Base-by-base conservation (phyloP, 2,888 invertebrate genomes). In the Biston stratarius region DNA sequence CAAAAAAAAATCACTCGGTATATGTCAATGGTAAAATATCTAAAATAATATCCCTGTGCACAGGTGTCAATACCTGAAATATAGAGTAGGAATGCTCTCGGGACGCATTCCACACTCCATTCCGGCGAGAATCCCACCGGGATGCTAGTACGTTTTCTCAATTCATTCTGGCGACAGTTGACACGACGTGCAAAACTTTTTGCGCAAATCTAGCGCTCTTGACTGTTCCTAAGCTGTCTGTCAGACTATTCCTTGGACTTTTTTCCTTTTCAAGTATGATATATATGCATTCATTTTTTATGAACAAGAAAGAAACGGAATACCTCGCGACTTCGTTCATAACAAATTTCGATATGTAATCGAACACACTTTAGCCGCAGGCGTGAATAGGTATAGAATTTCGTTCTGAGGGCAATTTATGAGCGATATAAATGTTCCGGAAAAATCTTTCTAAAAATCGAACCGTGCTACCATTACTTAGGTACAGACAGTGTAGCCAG, bases 141-240 rank as follows among this genome's bases (percentile, higher is more conserved):
- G 33, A 59, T 53, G 14, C 7, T 40, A 40, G 45, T 14, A 52
- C 38, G 47, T 47, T 59, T 53, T 10, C 36, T 33, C 52, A 53
- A 52, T 64, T 53, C 47, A 59, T 53, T 45, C 14, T 34, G n/a
- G 40, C 1, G 63, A 44, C 56, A 56, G 9, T 49, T 64, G 36
- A 51, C 47, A 44, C 42, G 33, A 44, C 51, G n/a, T 51, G 34
- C n/a, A n/a, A 34, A 9, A 51, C 51, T 34, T 51, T 34, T 34
- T 34, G 34, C n/a, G 34, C n/a, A 34, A 34, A 51, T 34, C 7
- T n/a, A 34, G 11, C 49, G 33, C 10, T 49, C 12, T 49, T n/a
- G 51, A 51, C 3, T 51, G 7, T 51, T 34, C 8, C 15, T 47
- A 47, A 10, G 15, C 6, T 48, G 7, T 14, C 7, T 45, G 7